Base-by-base conservation (phyloP, 2,888 invertebrate genomes). In the Hirtodrosophila duncani region DNA sequence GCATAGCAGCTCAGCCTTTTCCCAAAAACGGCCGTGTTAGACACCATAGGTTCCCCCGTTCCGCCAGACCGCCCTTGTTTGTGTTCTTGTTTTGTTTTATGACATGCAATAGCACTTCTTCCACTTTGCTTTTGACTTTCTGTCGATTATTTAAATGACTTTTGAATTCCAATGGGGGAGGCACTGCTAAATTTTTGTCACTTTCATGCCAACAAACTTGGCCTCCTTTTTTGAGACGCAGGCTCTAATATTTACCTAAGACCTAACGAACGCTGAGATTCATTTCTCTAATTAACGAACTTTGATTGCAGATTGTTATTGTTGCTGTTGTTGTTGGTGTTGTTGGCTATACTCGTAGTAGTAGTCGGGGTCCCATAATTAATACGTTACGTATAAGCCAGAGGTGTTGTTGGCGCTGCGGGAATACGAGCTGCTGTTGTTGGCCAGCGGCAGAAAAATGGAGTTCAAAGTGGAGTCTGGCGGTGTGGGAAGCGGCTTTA, bases 351-450 rank as follows among this genome's bases (percentile, higher is more conserved):
- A 16, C n/a, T 20, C 3, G 20, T 20, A n/a, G 3, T 20, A 6
- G 3, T 20, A 6, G 20, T 20, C 3, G 3, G 20, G 37, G 43
- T 16, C 36, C 46, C 67, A 69, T 72, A 78, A 80, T 81, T 72
- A 75, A 78, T 72, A 75, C 46, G 67, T 75, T 75, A 75, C 74
- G 81, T 81, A 64, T 69, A 81, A 63, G 61, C 63, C n/a, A n/a
- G n/a, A n/a, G n/a, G n/a, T n/a, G 62, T 39, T 39, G 58, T 51
- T 59, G 67, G 48, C 80, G 68, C 80, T 53, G 77, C 80, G 67
- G 80, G 68, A 50, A n/a, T n/a, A n/a, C n/a, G n/a, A n/a, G n/a
- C n/a, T n/a, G 71, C 11, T 49, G 58, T 67, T 51, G 36, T 38
- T 18, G 58, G 64, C 53, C 46, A 44, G 55, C 63, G 52, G 61